A percentile compares a stretch with the other conserved stretches of the same genome.
phyloP scores from a whole-genome alignment of 1,140 invertebrate species.

The Sycophaga agraensis region DNA sequence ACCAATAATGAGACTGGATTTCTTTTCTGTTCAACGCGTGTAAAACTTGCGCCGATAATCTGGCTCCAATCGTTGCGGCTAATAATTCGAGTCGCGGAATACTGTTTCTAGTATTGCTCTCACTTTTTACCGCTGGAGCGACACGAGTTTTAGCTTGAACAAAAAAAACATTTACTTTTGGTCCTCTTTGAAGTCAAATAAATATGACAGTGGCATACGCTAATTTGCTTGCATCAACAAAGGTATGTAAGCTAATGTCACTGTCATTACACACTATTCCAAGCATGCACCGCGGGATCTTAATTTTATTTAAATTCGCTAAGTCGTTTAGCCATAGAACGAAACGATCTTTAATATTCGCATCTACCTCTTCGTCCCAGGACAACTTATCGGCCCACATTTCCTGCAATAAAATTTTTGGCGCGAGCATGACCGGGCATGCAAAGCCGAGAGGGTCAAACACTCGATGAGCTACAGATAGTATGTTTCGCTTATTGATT shows the following conservation, averaged over 20 bases:
- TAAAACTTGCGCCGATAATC: neutral
- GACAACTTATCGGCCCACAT: neutral
- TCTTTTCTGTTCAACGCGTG: neutral
- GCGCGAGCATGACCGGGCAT: neutral
- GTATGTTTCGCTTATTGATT: neutral
- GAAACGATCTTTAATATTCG: too few species aligned
- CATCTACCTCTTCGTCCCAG: neutral
- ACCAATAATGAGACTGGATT: neutral
- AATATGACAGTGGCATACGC: neutral
- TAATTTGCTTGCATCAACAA: neutral
- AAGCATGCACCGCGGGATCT: neutral
- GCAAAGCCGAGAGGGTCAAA: neutral
- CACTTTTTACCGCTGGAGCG: neutral
- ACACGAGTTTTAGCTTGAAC: neutral
- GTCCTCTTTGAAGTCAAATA: neutral
- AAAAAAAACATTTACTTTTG: neutral
- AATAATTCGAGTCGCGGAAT: constrained; percentile 31
- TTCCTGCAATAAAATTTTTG: neutral
- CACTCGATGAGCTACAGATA: neutral
- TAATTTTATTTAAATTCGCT: neutral
- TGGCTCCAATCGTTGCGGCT: constrained; percentile 17
- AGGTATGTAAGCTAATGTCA: neutral
- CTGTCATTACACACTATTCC: neutral
- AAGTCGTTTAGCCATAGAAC: neutral
- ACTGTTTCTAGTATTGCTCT: neutral